Conservation (phyloP, 2,888 invertebrate species). For the Julus scandinavius region DNA sequence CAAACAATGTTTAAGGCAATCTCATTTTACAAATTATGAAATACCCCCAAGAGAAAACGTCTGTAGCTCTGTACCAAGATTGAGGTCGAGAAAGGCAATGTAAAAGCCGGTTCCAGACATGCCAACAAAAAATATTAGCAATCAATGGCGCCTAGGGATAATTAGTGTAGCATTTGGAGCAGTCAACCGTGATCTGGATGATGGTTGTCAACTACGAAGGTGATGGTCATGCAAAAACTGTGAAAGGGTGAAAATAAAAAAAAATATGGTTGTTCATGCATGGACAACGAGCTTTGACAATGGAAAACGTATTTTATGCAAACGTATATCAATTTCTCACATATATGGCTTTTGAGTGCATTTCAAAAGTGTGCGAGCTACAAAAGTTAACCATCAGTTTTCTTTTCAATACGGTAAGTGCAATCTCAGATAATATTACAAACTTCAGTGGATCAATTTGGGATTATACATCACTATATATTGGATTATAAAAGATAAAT, state of each 20-base stretch:
- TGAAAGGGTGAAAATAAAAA: neutral
- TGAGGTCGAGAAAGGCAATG: neutral
- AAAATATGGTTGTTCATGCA: neutral
- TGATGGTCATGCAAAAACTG: neutral
- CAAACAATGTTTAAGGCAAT: neutral
- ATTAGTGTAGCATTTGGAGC: constrained; percentile 2
- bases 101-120: neutral
- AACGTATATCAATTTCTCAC: no score
- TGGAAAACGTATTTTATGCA: no score
- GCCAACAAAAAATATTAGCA: constrained; percentile 1
- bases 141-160: constrained; percentile 11
- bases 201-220: neutral
- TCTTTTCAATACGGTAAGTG: no score
- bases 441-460: no score
- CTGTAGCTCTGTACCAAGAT: neutral
- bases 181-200: neutral
- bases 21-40: neutral
- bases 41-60: neutral
- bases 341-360: no score
- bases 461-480: no score
- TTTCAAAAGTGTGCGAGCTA: no score
- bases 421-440: no score
- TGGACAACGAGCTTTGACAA: no score
- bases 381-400: no score
- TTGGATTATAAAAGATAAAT: no score